Percentiles rank a stretch among this genome's conserved stretches.
Conservation (phyloP, 1,140 invertebrate species). For the Spodoptera litura region DNA sequence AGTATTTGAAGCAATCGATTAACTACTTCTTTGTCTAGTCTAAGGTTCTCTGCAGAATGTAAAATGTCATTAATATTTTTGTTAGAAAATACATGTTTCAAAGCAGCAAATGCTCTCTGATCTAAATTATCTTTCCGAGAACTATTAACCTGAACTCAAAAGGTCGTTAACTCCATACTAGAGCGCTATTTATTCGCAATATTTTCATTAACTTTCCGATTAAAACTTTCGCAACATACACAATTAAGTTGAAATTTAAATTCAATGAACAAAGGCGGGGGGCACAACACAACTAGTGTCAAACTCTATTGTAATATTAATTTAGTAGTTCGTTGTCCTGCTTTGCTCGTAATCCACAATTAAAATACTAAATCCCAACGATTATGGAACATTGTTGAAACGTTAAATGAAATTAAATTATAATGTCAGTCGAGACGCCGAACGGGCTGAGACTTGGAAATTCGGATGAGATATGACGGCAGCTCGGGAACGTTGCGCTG, state of each 20-base stretch:
- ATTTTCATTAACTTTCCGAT: not conserved
- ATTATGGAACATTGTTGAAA: conserved; percentile 33
- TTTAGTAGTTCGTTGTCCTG: conserved; percentile 17
- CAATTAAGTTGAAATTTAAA: not conserved
- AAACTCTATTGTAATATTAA: not conserved
- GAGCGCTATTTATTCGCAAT: no score
- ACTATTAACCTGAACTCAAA: no score
- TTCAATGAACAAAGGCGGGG: not conserved
- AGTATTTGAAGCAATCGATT: no score
- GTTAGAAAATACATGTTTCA: not conserved
- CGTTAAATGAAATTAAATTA: conserved; percentile 34
- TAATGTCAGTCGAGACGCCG: not conserved
- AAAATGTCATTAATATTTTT: no score
- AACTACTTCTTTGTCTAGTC: no score
- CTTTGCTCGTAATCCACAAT: conserved; percentile 25
- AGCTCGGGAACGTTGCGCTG: not conserved
- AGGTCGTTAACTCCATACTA: no score
- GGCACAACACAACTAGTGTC: not conserved
- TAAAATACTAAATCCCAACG: conserved; percentile 36
- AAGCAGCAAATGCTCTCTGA: no score
- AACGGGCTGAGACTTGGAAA: conserved; percentile 11
- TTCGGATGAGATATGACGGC: conserved; percentile 6
- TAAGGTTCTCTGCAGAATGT: no score
- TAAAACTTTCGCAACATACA: not conserved
- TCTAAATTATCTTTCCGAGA: no score